phyloP scores from a whole-genome alignment of 2,797 vertebrate species.

The Rhinophrynus dorsalis region DNA sequence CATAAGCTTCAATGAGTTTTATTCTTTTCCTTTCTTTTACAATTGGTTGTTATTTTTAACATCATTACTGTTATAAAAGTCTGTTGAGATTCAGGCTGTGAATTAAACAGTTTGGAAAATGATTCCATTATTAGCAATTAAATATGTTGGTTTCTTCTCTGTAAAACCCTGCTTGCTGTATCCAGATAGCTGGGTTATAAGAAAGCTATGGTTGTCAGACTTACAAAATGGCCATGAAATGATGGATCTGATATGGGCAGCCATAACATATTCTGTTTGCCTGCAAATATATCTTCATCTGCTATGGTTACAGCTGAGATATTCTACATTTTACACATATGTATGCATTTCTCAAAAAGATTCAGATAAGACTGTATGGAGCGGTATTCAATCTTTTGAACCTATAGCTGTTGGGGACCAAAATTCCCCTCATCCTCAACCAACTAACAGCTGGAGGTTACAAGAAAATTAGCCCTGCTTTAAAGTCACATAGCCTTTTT shows the following conservation, averaged over 20 bases:
- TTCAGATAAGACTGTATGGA: neutral
- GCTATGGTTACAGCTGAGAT: neutral
- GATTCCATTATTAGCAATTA: slow-evolving; percentile 5
- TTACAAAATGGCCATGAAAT: slow-evolving; percentile 20
- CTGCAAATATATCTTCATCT: slow-evolving; percentile 20
- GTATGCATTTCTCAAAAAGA: neutral
- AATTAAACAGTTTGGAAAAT: neutral
- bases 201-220: slow-evolving; percentile 10
- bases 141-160: neutral
- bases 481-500: no score
- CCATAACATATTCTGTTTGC: slow-evolving; percentile 17
- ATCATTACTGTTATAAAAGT: neutral
- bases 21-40: no score
- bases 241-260: slow-evolving; percentile 20
- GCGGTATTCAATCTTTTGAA: no score
- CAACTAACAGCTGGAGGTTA: no score
- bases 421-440: no score
- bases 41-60: neutral
- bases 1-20: no score
- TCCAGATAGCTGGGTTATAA: slow-evolving; percentile 18
- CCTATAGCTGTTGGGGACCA: no score
- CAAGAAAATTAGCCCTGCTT: no score
- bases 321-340: neutral
- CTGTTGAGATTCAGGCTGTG: slow-evolving; percentile 8
- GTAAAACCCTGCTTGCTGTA: neutral